phyloP scores from a whole-genome alignment of 2,797 vertebrate species.

The Cichlasoma orientale region DNA sequence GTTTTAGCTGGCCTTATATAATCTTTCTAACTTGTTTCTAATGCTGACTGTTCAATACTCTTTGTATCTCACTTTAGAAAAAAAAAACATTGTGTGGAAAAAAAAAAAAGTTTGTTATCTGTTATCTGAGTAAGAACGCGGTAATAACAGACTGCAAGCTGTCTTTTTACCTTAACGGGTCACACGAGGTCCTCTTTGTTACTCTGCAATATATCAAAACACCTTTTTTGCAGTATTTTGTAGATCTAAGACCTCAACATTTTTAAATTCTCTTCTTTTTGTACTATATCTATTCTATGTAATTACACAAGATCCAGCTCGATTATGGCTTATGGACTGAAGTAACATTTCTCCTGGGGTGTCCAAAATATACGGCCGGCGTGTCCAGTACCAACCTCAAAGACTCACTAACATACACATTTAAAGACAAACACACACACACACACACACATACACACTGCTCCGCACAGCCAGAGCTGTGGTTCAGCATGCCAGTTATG shows the following conservation, averaged over 20 bases:
- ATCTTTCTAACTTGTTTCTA: slow-evolving; percentile 83
- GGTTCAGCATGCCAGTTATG: slow-evolving; percentile 67
- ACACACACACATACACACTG: slow-evolving; percentile 15
- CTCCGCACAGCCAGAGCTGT: slow-evolving; percentile 53
- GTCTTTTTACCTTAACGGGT: slow-evolving; percentile 74
- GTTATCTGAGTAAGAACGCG: slow-evolving; percentile 73
- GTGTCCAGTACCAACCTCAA: slow-evolving; percentile 35
- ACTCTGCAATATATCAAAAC: slow-evolving; percentile 83
- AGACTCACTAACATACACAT: slow-evolving; percentile 4
- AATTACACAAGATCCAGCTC: slow-evolving; percentile 65
- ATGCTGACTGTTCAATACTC: slow-evolving; percentile 85
- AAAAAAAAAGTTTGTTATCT: slow-evolving; percentile 62
- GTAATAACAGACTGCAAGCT: slow-evolving; percentile 69
- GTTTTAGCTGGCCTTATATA: slow-evolving; percentile 84
- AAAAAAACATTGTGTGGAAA: slow-evolving; percentile 54
- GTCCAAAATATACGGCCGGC: slow-evolving; percentile 51
- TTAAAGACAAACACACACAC: slow-evolving; percentile 21
- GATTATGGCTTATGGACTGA: slow-evolving; percentile 65
- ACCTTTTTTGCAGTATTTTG: slow-evolving; percentile 81
- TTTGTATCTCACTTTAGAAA: slow-evolving; percentile 81
- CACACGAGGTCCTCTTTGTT: slow-evolving; percentile 79
- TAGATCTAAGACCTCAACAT: slow-evolving; percentile 72
- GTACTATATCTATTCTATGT: slow-evolving; percentile 72
- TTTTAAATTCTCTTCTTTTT: slow-evolving; percentile 76
- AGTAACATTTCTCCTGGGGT: slow-evolving; percentile 71